A percentile compares a stretch with the other conserved stretches of the same genome.
These are phyloP conservation scores for Altica lythri DNA, from an alignment of 2,888 invertebrate genomes.

Conservation along the genomic window DNA sequence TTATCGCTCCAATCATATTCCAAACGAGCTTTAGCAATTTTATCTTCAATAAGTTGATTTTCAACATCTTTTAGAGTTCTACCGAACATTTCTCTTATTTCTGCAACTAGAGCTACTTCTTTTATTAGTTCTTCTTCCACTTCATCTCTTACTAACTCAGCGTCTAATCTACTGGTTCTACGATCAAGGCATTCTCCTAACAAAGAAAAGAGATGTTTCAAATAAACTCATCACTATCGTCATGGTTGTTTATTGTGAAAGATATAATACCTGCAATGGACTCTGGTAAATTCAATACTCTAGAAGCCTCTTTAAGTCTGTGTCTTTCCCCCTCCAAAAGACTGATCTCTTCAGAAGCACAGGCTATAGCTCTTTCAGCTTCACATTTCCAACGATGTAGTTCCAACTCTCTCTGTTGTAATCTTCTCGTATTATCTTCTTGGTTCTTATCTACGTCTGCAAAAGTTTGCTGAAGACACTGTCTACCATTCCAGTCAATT, in stretches of 20 bases:
- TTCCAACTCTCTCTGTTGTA: constrained; percentile 69
- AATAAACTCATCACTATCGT: not conserved
- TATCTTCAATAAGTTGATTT: constrained; percentile 72
- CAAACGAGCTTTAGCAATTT: constrained; percentile 77
- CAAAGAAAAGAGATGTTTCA: constrained; percentile 21
- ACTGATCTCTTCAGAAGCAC: constrained; percentile 72
- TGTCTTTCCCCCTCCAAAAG: constrained; percentile 70
- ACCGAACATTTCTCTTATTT: constrained; percentile 67
- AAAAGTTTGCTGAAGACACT: constrained; percentile 68
- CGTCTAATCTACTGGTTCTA: constrained; percentile 69
- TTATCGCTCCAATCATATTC: constrained; percentile 95
- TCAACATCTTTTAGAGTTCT: constrained; percentile 70
- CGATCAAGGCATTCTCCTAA: constrained; percentile 76
- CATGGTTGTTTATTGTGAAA: no score
- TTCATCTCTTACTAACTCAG: constrained; percentile 75
- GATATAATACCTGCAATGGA: constrained; percentile 64
- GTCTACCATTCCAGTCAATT: constrained; percentile 66
- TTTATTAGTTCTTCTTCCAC: constrained; percentile 79
- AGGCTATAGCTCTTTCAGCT: constrained; percentile 70
- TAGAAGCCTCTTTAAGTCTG: constrained; percentile 67
- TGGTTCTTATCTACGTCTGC: constrained; percentile 71
- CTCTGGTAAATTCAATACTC: constrained; percentile 71
- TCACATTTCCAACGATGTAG: constrained; percentile 78
- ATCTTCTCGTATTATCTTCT: constrained; percentile 65
- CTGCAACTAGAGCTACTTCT: constrained; percentile 72